Evolutionary conservation across 2,888 invertebrate species (phyloP), one percentile per base, ranked within the genome.

Genomic region (Andrena minutula): DNA sequence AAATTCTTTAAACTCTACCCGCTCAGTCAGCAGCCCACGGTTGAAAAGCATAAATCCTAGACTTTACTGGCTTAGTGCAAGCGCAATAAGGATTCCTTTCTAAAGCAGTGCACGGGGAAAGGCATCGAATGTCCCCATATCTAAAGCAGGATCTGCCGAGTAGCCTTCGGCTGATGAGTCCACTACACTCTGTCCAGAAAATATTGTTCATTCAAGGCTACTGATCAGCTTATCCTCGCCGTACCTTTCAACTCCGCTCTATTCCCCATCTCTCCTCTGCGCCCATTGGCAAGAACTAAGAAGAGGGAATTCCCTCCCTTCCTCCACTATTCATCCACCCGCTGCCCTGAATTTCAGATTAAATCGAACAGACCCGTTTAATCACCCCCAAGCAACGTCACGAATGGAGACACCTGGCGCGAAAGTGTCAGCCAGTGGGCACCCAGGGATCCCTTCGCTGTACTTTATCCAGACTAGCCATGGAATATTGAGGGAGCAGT

Each of bases 401-500:
- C 41, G 5, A 41, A 41, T 41, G 12, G 4, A 41, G 16, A 5
- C 41, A 41, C 41, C 41, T 16, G 41, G 41, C 5, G 41, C 41
- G 16, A 16, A 16, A 41, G 4, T 41, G 16, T 41, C 41, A n/a
- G n/a, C 41, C 4, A 16, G 4, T n/a, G n/a, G 41, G 4, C 41
- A 41, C 41, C 4, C 41, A 10, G 41, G 12, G 41, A 41, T 41
- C 41, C 41, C 41, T 41, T 41, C 41, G 4, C 16, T 16, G 16
- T 41, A 16, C 16, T 41, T 41, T 41, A 16, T 16, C 41, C 41
- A 16, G 41, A 41, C 12, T 16, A 16, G 47, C 28, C n/a, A 28
- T 41, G 69, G 56, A 69, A 6, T 8, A 69, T 41, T n/a, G 35
- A 26, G 32, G 35, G 35, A 35, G n/a, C 69, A 58, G 23, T 8